phyloP scores from a whole-genome alignment of 2,113 vertebrate species.

The Calonectris borealis region DNA sequence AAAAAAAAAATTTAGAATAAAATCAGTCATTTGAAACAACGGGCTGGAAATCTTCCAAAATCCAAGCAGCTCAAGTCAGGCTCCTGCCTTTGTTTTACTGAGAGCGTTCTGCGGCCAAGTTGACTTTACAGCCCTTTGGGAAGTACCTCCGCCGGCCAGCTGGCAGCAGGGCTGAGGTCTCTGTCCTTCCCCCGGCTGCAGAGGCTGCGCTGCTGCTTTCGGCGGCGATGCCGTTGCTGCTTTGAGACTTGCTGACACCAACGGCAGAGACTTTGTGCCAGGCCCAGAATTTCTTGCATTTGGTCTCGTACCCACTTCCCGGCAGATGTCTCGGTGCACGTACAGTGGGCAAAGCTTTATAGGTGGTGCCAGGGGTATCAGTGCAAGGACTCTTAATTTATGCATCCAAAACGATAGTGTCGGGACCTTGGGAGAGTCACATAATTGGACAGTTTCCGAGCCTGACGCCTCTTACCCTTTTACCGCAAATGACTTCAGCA shows the following conservation, averaged over 20 bases:
- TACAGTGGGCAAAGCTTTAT: background rate
- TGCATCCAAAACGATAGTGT: background rate
- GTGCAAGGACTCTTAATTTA: background rate
- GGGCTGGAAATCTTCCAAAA: background rate
- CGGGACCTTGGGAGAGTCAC: background rate
- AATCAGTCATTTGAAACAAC: background rate
- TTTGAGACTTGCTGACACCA: background rate
- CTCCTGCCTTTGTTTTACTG: background rate
- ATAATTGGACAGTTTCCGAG: background rate
- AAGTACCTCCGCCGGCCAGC: accelerated
- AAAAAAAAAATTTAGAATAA: background rate
- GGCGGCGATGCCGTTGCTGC: accelerated
- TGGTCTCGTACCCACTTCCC: background rate
- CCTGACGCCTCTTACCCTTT: background rate
- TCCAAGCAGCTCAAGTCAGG: background rate
- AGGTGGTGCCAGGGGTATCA: too few species aligned
- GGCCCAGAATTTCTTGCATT: background rate
- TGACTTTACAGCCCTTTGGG: background rate
- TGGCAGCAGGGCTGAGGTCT: background rate
- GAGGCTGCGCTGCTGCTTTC: accelerated
- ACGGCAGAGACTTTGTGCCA: background rate
- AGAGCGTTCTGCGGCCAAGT: background rate
- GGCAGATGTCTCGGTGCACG: background rate
- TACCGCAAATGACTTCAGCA: constrained; percentile 16
- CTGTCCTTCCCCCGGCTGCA: background rate